Percentiles rank a stretch among this genome's conserved stretches.
These are phyloP conservation scores for Mamestra configurata DNA, from an alignment of 1,140 invertebrate species.

Conservation along the genomic window DNA sequence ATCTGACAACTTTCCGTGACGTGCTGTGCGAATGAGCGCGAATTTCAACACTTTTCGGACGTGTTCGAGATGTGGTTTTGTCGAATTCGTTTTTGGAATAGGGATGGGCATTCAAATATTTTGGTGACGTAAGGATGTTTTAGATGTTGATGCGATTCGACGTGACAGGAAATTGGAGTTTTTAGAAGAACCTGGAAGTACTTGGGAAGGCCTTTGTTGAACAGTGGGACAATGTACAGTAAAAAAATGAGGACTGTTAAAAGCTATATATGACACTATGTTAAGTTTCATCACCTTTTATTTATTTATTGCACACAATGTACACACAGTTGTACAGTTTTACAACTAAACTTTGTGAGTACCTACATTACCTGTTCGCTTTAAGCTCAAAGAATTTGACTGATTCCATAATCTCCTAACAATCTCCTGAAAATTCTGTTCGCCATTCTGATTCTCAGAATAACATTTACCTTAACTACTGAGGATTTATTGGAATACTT, in stretches of 20 bases:
- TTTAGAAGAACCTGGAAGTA: too few relatives aligned
- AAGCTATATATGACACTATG: too few relatives aligned
- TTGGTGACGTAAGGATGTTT: too few relatives aligned
- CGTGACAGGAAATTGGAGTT: too few relatives aligned
- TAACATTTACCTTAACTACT: background rate
- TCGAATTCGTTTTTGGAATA: background rate
- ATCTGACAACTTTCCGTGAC: conserved; percentile 19
- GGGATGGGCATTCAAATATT: background rate
- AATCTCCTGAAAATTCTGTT: background rate
- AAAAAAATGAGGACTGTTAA: too few relatives aligned
- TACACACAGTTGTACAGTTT: too few relatives aligned
- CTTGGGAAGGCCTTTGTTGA: too few relatives aligned
- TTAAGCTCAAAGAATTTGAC: background rate
- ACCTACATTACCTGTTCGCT: background rate
- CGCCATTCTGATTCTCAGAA: background rate
- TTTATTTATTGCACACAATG: too few relatives aligned
- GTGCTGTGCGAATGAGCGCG: background rate
- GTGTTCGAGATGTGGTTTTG: background rate
- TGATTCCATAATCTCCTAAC: background rate
- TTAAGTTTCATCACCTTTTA: too few relatives aligned
- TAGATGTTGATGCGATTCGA: too few relatives aligned
- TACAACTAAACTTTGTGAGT: too few relatives aligned
- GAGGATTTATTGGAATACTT: conserved; percentile 12
- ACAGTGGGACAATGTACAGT: too few relatives aligned
- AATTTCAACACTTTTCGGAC: background rate